Percentiles rank a stretch among this genome's conserved stretches.
phyloP scores from a whole-genome alignment of 1,140 invertebrate genomes.

The Ostrea denselamellosa region DNA sequence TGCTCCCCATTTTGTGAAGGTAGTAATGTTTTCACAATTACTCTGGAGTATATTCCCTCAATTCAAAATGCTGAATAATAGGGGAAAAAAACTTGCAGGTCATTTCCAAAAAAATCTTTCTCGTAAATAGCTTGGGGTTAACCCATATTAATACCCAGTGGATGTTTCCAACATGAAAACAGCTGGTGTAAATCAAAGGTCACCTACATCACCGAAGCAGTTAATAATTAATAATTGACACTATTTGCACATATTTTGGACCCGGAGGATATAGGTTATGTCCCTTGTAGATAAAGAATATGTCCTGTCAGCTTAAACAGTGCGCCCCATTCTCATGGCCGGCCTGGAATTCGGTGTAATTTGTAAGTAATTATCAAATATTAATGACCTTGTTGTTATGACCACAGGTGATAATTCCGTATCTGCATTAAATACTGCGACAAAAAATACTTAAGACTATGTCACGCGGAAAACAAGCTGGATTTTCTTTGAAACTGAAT shows the following conservation, averaged over 20 bases:
- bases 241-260: neutral
- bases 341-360: neutral
- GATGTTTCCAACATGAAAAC: neutral
- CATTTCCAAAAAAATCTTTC: no score
- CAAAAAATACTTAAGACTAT: neutral
- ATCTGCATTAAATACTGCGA: neutral
- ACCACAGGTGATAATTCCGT: neutral
- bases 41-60: no score
- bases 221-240: slow-evolving; percentile 29
- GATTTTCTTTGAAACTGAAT: neutral
- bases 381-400: neutral
- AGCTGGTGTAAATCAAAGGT: neutral
- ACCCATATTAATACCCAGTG: no score
- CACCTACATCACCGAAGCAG: neutral
- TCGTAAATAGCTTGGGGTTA: no score
- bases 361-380: slow-evolving; percentile 14
- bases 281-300: slow-evolving; percentile 8
- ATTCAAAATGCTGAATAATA: no score
- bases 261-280: neutral
- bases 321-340: neutral
- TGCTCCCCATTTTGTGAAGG: no score
- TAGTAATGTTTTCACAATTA: no score
- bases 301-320: neutral
- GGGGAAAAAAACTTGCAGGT: no score
- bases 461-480: neutral